Evolutionary conservation across 1,140 invertebrate species (phyloP).

Genomic region (Brachionus paranguensis): DNA sequence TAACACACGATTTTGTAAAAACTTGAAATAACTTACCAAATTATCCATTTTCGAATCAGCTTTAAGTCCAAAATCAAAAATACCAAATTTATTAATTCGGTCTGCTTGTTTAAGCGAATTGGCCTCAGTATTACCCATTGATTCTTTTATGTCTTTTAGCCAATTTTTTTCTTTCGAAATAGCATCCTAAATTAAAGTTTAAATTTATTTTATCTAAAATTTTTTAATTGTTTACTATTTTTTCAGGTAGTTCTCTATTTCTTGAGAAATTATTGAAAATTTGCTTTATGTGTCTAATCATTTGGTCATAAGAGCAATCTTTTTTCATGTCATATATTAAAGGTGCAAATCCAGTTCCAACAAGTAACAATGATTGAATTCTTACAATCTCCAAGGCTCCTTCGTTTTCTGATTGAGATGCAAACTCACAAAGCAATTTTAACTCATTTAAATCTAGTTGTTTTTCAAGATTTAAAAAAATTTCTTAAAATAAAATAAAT

Average conservation of each 20-base stretch:
- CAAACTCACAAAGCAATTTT: not conserved
- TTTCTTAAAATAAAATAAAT: not conserved
- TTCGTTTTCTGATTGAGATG: conserved; percentile 9
- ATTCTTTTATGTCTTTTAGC: conserved; percentile 46
- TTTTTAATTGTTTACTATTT: not conserved
- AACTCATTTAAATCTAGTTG: not conserved
- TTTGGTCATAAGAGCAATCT: not conserved
- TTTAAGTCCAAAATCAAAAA: conserved; percentile 45
- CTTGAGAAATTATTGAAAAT: not conserved
- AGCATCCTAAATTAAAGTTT: not conserved
- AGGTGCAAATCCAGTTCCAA: not conserved
- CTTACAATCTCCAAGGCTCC: not conserved
- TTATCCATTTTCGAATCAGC: not conserved
- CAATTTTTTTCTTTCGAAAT: conserved; percentile 43
- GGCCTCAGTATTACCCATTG: conserved; percentile 47
- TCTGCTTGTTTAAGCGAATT: conserved; percentile 48
- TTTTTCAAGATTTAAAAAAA: not conserved
- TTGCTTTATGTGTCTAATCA: not conserved
- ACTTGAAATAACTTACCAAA: not conserved
- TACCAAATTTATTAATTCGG: conserved; percentile 47
- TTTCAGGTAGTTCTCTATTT: not conserved
- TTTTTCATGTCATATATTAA: not conserved
- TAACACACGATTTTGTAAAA: no score
- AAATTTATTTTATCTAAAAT: not conserved
- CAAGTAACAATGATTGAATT: not conserved